Evolutionary conservation across 2,797 vertebrate genomes (phyloP), one percentile per base, ranked within the genome.

Genomic region (Gymnothorax javanicus): DNA sequence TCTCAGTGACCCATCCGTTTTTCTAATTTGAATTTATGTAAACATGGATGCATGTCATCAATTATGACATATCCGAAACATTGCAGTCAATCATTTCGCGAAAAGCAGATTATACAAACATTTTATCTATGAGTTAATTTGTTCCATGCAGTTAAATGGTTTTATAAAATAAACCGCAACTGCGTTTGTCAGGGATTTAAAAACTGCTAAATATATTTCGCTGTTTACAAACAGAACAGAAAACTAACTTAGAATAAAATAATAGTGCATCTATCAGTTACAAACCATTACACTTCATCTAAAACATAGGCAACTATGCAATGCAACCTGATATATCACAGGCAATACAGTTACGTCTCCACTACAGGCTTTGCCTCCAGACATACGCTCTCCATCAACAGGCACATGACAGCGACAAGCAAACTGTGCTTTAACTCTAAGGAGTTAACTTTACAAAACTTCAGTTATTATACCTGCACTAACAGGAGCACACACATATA

Each of bases 381-480:
- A 50, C 12, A 59, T 43, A 50, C 7, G 54, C 17, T 83, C 82
- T 27, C 56, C 1, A 15, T 2, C 27, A 23, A 20, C 52, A 59
- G 17, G 27, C 27, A 23, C 20, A 86, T 9, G 73, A 71, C 59
- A 77, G 67, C 54, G 43, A 64, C 85, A 82, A 86, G 54, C 52
- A 56, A 23, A 23, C 85, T 43, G 54, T 11, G 25, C 77, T 82
- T 82, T 69, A 50, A 54, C 75, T 86, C 73, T 8, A 82, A 77
- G 79, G 58, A 67, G 54, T 67, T 50, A 7, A 82, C 25, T 59
- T 67, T 60, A 82, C 60, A 54, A 67, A 43, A 6, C 50, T 82
- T 56, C n/a, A 86, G 81, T 86, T 86, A 75, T 56, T 50, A 20
- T 58, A 69, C 75, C 67, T 23, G n/a, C 12, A 73, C n/a, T 11